Evolutionary conservation across 2,113 vertebrate genomes (phyloP), one percentile per base, ranked within the genome.

Genomic region (Labrus mixtus): DNA sequence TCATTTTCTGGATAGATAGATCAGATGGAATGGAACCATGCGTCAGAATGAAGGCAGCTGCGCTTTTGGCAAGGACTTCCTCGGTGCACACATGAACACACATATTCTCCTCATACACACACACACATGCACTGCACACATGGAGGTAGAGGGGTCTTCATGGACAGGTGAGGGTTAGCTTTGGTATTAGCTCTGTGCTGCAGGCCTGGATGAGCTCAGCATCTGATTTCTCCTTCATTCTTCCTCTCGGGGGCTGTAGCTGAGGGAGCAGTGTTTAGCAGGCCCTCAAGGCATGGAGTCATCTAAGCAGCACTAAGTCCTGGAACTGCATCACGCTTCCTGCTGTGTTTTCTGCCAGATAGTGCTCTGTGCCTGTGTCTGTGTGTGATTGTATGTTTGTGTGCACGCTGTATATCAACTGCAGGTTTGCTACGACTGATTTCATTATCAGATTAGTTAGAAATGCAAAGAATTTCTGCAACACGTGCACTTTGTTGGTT

Each of bases 1-100:
- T 89, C 86, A 88, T 87, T 95, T 95, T 95, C 94, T 91, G 93
- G 94, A 92, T 91, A 94, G 93, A 95, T 94, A 94, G 94, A 91
- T 94, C 90, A 86, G 93, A 94, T 93, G 89, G 89, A 93, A 91
- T 82, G 86, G 87, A 91, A 90, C 85, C 83, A 87, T 87, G 93
- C 78, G 66, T 95, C 88, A 90, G 91, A 87, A 73, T 68, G 88
- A 93, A 95, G 93, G 91, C 89, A 94, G 92, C 89, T 93, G 91
- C 76, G 88, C 94, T 96, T 83, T 93, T 86, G 91, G 94, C 94
- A 95, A 96, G 92, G 92, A 90, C 87, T 87, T 63, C 79, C 81
- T 92, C 91, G 91, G 90, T 89, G 36, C 70, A 67, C 55, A 90
- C 90, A 76, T n/a, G 53, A 78, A 70, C 55, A 51, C 86, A 86